These are phyloP conservation scores for Microcebus griseorufus DNA, from an alignment of 2,113 vertebrate species.

Conservation along the genomic window DNA sequence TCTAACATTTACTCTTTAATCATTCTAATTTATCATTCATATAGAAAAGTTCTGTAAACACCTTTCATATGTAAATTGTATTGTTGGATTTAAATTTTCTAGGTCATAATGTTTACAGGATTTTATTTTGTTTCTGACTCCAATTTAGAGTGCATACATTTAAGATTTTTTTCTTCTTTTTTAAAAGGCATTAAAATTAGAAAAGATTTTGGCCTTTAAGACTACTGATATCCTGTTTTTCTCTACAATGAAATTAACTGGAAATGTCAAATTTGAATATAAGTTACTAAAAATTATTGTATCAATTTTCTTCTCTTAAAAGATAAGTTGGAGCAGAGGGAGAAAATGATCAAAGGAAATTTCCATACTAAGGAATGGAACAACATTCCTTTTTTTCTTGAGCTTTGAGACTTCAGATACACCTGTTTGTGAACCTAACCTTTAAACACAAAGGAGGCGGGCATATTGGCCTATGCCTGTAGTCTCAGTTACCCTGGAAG, in stretches of 20 bases:
- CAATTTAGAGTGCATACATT: neutral
- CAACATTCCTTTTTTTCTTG: neutral
- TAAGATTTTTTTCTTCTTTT: neutral
- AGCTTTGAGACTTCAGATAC: neutral
- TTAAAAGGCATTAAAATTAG: neutral
- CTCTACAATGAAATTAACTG: neutral
- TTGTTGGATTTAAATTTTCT: neutral
- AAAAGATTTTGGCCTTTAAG: conserved; percentile 46
- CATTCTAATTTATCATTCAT: conserved; percentile 27
- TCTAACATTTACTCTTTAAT: neutral
- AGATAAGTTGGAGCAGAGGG: neutral
- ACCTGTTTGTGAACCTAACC: neutral
- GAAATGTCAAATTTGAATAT: conserved; percentile 40
- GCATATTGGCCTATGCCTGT: no score
- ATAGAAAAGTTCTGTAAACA: neutral
- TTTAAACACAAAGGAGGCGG: neutral
- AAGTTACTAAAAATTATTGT: conserved; percentile 40
- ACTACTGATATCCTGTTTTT: conserved; percentile 37
- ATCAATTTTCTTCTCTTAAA: neutral
- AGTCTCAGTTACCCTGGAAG: no score
- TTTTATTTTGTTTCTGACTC: conserved; percentile 45
- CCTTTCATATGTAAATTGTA: neutral
- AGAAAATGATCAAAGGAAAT: conserved; percentile 39
- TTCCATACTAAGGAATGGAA: neutral
- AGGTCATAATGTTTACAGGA: neutral